Conservation (phyloP, 2,797 vertebrate genomes). For the Dromococcyx pavoninus region DNA sequence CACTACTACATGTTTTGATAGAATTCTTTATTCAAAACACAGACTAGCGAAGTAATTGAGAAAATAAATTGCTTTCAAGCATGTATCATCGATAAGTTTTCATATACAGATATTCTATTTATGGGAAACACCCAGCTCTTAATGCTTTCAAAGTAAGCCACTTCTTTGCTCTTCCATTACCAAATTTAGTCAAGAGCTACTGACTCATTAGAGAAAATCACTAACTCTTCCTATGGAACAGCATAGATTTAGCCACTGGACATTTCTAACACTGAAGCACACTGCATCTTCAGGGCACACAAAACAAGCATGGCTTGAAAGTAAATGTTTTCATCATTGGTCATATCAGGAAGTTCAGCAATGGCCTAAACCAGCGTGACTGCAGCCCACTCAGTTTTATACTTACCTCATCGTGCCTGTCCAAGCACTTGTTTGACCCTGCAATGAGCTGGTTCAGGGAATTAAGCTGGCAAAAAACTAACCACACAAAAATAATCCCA, state of each 20-base stretch:
- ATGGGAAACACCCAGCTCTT: neutral
- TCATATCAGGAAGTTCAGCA: neutral
- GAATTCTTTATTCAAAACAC: neutral
- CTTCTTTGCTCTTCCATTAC: conserved; percentile 42
- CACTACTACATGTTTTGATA: neutral
- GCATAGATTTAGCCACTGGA: conserved; percentile 64
- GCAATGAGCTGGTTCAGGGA: conserved; percentile 24
- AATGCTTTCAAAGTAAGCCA: neutral
- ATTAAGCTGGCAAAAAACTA: conserved; percentile 18
- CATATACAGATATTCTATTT: neutral
- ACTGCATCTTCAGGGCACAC: conserved; percentile 21
- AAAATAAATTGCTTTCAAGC: neutral
- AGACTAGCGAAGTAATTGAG: neutral
- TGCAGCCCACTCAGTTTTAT: neutral
- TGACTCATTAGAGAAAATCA: conserved; percentile 62
- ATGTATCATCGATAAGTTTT: neutral
- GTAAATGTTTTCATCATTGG: neutral
- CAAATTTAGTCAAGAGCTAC: conserved; percentile 52
- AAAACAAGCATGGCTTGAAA: conserved; percentile 27
- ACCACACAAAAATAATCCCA: conserved; percentile 49
- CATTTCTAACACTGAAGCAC: conserved; percentile 56
- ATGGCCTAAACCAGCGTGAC: neutral
- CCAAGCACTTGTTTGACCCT: neutral
- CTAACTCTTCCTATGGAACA: conserved; percentile 52
- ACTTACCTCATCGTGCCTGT: fast-evolving